A percentile compares a stretch with the other conserved stretches of the same genome.
Conservation (phyloP, 2,797 vertebrate species). For the Caiman crocodilus region DNA sequence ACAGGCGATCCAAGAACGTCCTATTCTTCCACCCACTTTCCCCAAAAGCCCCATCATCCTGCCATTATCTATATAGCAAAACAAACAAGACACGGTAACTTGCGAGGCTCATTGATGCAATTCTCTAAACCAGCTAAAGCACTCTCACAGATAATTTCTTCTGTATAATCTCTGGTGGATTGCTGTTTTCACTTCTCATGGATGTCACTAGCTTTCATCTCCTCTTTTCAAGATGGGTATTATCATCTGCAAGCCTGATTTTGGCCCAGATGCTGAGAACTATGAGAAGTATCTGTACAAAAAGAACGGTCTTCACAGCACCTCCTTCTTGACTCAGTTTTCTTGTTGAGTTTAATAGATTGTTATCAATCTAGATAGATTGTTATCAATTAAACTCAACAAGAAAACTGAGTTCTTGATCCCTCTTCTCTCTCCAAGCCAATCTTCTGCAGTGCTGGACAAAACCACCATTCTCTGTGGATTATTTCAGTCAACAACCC, state of each 20-base stretch:
- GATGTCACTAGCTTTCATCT: conserved; percentile 7
- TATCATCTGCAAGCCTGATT: neutral
- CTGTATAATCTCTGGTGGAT: neutral
- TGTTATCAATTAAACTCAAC: neutral
- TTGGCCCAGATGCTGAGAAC: neutral
- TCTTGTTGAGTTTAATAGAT: too few species aligned
- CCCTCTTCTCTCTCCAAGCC: neutral
- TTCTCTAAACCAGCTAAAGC: neutral
- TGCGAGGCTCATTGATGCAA: conserved; percentile 21
- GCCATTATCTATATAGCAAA: neutral
- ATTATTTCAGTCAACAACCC: conserved; percentile 13
- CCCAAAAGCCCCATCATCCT: neutral
- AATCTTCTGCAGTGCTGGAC: neutral
- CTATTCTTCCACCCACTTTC: neutral
- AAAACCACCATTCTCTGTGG: neutral
- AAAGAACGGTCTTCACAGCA: neutral
- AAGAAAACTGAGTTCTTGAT: neutral
- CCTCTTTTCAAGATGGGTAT: conserved; percentile 6
- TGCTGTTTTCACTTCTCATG: neutral
- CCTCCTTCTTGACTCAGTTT: neutral
- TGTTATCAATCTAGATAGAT: too few species aligned
- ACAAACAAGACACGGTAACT: conserved; percentile 1
- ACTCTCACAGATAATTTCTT: neutral
- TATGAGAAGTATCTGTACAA: conserved; percentile 11
- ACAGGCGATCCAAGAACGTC: conserved; percentile 26